Base-by-base conservation (phyloP, 2,113 vertebrate species). In the Vidua chalybeata region DNA sequence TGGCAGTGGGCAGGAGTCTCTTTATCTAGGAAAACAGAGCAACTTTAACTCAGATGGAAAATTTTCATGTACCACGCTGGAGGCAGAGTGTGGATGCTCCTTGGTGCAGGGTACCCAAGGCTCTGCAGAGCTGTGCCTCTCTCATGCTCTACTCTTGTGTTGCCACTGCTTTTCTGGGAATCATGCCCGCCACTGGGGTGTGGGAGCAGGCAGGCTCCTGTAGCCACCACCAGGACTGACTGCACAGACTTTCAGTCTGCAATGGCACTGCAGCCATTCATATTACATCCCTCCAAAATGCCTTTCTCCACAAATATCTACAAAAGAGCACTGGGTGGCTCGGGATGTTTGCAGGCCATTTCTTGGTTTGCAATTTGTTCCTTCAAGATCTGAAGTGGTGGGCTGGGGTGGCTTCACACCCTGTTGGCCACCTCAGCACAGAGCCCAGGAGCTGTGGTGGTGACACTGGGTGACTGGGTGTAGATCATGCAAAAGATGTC, bases 41-140 rank as follows among this genome's bases (percentile, higher is more conserved):
- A 82, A 39, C 37, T 89, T 93, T 59, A 68, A 82, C 58, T 76
- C 33, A 66, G 62, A 28, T 30, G 61, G 61, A 72, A 66, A 49
- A 10, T 45, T 78, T 49, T 1, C 1, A 31, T 13, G 16, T 1
- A 2, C 11, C 0, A 1, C 45, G 51, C 23, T 74, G 37, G 43
- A 93, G 82, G 55, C 33, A 80, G 74, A 68, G 14, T 2, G 2
- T 33, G 48, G 31, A 35, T 43, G 35, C 14, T 69, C 45, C 74
- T 84, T 9, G 1, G 13, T 28, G 35, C 14, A 1, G 20, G 45
- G 51, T 16, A 41, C 35, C 13, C 45, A 75, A 0, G 0, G 35
- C 56, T 16, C 1, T 43, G 24, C 2, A 4, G 58, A 63, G 33
- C 4, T 80, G 37, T 59, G 43, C 55, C 10, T 81, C 55, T 63